Conservation (phyloP, 2,113 vertebrate genomes). For the Aspidoscelis tigris region DNA sequence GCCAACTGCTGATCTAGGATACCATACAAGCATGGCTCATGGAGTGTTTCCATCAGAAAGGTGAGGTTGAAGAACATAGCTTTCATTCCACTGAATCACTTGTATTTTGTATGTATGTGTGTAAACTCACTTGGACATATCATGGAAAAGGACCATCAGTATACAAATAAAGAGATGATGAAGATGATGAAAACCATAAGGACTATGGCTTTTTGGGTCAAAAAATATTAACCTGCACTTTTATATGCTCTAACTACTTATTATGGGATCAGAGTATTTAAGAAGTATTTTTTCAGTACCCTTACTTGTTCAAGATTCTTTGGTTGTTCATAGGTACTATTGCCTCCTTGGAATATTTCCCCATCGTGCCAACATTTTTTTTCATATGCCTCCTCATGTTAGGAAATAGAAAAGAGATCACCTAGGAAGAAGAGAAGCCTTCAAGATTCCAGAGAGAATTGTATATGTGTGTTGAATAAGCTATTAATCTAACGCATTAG, state of each 20-base stretch:
- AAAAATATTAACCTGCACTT: too few species aligned
- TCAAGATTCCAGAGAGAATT: constrained; percentile 15
- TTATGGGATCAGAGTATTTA: background rate
- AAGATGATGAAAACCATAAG: too few species aligned
- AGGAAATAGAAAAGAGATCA: background rate
- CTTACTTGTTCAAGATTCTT: background rate
- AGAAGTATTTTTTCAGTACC: background rate
- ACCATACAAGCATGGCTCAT: background rate
- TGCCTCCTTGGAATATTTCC: background rate
- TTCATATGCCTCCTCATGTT: background rate
- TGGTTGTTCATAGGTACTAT: background rate
- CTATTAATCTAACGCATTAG: constrained; percentile 8
- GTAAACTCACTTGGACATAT: too few species aligned
- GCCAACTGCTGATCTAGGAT: background rate
- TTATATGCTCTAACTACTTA: too few species aligned
- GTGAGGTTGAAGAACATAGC: too few species aligned
- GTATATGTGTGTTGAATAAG: background rate
- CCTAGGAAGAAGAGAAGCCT: too few species aligned
- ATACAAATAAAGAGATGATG: too few species aligned
- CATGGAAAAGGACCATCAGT: too few species aligned
- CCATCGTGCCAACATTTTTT: background rate
- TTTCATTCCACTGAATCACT: too few species aligned
- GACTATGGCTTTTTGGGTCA: too few species aligned
- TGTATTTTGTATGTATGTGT: too few species aligned
- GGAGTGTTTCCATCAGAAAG: too few species aligned